Conservation (phyloP, 2,888 invertebrate species). For the Gibbula magus region DNA sequence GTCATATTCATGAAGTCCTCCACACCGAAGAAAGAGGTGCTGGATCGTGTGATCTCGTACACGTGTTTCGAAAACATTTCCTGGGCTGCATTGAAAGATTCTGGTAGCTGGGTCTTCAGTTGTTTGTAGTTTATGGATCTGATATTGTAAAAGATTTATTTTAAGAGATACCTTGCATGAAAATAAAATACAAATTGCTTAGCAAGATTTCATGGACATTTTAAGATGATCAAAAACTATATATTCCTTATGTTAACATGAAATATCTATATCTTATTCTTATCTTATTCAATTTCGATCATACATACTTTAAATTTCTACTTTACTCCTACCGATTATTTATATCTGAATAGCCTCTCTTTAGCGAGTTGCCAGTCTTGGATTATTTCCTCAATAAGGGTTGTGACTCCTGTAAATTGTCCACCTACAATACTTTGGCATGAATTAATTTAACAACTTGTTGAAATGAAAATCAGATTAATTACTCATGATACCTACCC, state of each 20-base stretch:
- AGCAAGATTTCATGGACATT: no score
- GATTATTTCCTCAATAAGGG: background rate
- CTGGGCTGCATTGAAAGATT: conserved; percentile 54
- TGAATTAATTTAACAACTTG: background rate
- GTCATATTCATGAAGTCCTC: conserved; percentile 67
- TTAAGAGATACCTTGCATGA: no score
- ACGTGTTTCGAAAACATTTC: conserved; percentile 66
- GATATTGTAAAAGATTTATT: conserved; percentile 17
- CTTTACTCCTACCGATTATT: no score
- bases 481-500: conserved; percentile 46
- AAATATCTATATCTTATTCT: no score
- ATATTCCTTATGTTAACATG: no score
- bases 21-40: conserved; percentile 61
- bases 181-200: no score
- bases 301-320: no score
- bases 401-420: background rate
- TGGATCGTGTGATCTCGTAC: conserved; percentile 63
- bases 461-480: background rate
- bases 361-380: no score
- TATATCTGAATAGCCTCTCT: no score
- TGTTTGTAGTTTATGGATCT: conserved; percentile 64
- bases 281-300: no score
- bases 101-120: conserved; percentile 60
- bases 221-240: no score
- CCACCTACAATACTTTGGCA: background rate